A percentile compares a stretch with the other conserved stretches of the same genome.
These are phyloP conservation scores for Aspidiotus rigidus DNA, from an alignment of 2,888 invertebrate species.

Conservation along the genomic window DNA sequence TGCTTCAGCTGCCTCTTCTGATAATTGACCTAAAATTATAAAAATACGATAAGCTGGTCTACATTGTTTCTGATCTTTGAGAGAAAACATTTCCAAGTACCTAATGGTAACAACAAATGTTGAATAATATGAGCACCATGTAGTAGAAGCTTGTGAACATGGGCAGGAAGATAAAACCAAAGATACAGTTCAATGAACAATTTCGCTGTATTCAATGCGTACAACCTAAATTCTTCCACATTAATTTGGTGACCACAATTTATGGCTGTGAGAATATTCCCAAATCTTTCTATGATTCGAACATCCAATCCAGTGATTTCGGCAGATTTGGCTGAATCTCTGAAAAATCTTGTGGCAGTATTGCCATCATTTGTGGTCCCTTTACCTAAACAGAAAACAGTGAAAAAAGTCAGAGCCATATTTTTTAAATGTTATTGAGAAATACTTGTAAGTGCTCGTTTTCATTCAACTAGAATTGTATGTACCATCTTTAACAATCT, in stretches of 20 bases:
- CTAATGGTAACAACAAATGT: slow-evolving; percentile 3
- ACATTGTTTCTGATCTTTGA: not conserved
- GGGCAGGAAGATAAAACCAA: slow-evolving; percentile 11
- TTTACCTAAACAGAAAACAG: not conserved
- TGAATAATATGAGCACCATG: slow-evolving; percentile 15
- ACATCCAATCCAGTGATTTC: not conserved
- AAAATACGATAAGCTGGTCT: too few relatives aligned
- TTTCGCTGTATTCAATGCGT: slow-evolving; percentile 15
- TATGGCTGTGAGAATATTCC: slow-evolving; percentile 1
- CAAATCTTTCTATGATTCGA: not conserved
- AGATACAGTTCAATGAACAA: slow-evolving; percentile 11
- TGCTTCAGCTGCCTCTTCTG: slow-evolving; percentile 20
- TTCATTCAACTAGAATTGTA: too few relatives aligned
- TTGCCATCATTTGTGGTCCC: slow-evolving; percentile 7
- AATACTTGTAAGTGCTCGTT: too few relatives aligned
- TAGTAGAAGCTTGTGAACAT: slow-evolving; percentile 3
- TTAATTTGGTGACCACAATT: slow-evolving; percentile 5
- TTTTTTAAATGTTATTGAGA: not conserved
- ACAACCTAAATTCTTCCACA: slow-evolving; percentile 14
- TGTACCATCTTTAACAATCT: not conserved
- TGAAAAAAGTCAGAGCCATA: too few relatives aligned
- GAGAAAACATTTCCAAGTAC: not conserved
- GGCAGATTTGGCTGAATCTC: not conserved
- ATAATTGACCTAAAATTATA: slow-evolving; percentile 22
- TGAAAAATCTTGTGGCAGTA: not conserved